Evolutionary conservation across 23 tunicate species (phyloP).

Genomic region (Corella eumyota): DNA sequence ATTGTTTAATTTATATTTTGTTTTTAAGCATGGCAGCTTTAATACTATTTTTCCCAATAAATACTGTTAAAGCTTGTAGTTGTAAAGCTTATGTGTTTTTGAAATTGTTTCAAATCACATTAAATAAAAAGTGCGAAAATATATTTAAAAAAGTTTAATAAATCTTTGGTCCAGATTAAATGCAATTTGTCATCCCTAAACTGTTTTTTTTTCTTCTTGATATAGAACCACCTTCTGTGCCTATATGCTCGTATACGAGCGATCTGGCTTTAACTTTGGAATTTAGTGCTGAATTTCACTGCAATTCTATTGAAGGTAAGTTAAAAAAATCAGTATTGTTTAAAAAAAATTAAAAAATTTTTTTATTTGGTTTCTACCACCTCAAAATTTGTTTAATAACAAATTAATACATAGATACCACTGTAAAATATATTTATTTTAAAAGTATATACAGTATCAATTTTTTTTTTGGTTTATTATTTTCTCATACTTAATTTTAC

Average conservation of each 20-base stretch:
- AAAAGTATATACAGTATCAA: too few relatives aligned
- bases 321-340: neutral
- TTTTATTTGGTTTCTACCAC: too few relatives aligned
- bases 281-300: constrained; percentile 30
- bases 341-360: too few relatives aligned
- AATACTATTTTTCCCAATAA: neutral
- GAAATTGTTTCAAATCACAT: neutral
- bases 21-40: neutral
- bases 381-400: too few relatives aligned
- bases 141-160: too few relatives aligned
- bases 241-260: constrained; percentile 36
- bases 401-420: too few relatives aligned
- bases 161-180: neutral
- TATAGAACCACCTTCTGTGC: constrained; percentile 49
- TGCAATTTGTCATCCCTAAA: neutral
- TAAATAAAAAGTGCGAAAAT: too few relatives aligned
- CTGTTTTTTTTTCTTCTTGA: neutral
- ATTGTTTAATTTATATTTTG: too few relatives aligned
- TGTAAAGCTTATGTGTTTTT: neutral
- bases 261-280: constrained; percentile 54
- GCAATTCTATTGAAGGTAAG: constrained; percentile 42
- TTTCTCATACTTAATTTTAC: too few relatives aligned
- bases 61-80: neutral
- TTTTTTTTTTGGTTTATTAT: too few relatives aligned
- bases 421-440: too few relatives aligned